phyloP scores from a whole-genome alignment of 1,140 invertebrate species.

The Drosophila nasuta region DNA sequence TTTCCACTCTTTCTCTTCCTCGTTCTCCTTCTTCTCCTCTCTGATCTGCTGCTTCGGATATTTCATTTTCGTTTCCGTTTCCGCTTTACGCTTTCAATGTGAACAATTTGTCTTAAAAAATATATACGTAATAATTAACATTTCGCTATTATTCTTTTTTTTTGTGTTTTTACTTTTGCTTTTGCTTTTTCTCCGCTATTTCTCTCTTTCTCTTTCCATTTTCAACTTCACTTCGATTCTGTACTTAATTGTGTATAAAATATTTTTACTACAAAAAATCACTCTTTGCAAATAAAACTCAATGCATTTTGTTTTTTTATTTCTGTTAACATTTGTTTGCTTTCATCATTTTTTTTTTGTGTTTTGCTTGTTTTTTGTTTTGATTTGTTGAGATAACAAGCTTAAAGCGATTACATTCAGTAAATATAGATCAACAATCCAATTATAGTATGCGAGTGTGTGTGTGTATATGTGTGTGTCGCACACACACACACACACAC shows the following conservation, averaged over 20 bases:
- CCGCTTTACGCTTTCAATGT: constrained; percentile 59
- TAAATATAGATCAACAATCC: constrained; percentile 49
- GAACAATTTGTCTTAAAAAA: constrained; percentile 83
- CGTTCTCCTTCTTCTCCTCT: background rate
- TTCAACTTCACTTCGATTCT: constrained; percentile 15
- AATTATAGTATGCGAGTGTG: constrained; percentile 25
- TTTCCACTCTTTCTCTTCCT: background rate
- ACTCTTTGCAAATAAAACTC: constrained; percentile 83
- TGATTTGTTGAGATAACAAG: constrained; percentile 50
- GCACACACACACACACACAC: background rate
- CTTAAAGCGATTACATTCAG: constrained; percentile 55
- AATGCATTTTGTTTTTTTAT: constrained; percentile 60
- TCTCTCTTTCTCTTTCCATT: constrained; percentile 9
- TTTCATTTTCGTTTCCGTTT: constrained; percentile 9
- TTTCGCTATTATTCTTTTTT: constrained; percentile 63
- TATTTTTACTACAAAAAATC: constrained; percentile 83
- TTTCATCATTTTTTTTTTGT: constrained; percentile 21
- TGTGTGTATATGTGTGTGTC: background rate
- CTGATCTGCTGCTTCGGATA: constrained; percentile 27
- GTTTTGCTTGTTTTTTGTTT: constrained; percentile 44
- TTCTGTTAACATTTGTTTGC: constrained; percentile 73
- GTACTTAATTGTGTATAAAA: constrained; percentile 70
- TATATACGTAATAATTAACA: constrained; percentile 84
- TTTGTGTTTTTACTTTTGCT: too few relatives aligned
- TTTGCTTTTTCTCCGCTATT: too few relatives aligned